Evolutionary conservation across 2,797 vertebrate species (phyloP).

Genomic region (Sitta carolinensis): DNA sequence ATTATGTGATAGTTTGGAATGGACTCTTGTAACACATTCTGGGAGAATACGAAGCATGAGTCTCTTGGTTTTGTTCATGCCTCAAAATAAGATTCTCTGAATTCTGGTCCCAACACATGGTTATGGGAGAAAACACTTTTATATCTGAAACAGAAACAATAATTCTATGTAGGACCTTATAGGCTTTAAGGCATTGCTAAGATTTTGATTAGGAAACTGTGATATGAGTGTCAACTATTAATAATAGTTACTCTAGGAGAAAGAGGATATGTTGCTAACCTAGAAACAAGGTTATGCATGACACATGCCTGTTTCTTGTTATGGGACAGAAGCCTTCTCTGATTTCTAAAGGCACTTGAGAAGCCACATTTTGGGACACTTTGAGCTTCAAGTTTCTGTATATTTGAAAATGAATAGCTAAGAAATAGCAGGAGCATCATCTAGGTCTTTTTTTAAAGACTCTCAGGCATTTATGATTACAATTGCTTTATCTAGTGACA

Average conservation of each 20-base stretch:
- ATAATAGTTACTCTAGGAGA: neutral
- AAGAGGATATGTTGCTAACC: neutral
- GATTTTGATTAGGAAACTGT: neutral
- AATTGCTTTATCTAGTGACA: slow-evolving; percentile 21
- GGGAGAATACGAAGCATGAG: neutral
- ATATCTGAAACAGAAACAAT: neutral
- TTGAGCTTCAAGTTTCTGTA: neutral
- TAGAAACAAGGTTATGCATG: neutral
- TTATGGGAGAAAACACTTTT: neutral
- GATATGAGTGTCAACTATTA: neutral
- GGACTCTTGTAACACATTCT: neutral
- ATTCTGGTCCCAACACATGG: neutral
- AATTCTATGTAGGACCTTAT: neutral
- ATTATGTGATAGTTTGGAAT: neutral
- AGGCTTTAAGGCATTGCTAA: neutral
- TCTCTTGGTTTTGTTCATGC: neutral
- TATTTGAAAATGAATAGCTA: neutral
- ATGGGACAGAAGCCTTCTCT: neutral
- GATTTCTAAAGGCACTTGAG: neutral
- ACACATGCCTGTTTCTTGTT: neutral
- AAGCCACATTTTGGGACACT: neutral
- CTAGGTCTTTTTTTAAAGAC: neutral
- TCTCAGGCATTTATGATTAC: neutral
- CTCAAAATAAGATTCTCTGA: neutral
- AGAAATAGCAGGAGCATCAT: neutral